Evolutionary conservation across 92 coral and sea anemone genomes (phyloP).

Genomic region (Metridium senile): DNA sequence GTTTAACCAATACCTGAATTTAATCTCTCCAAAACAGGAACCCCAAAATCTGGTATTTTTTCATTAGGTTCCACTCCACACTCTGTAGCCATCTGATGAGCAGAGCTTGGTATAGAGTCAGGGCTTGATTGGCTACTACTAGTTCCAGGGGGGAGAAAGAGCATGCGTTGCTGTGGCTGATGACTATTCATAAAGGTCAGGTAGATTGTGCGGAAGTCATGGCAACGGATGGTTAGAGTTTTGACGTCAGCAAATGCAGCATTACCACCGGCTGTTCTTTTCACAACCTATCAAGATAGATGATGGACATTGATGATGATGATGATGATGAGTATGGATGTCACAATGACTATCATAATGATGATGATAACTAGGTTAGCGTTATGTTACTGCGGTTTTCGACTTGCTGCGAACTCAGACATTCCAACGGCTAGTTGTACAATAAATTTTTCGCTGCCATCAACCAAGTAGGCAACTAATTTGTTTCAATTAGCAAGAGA

Average conservation of each 20-base stretch:
- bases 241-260: conserved; percentile 93
- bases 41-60: conserved; percentile 14
- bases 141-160: conserved; percentile 66
- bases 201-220: conserved; percentile 91
- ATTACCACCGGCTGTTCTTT: conserved; percentile 83
- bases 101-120: conserved; percentile 77
- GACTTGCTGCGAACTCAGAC: no score
- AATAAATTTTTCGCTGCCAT: no score
- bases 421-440: no score
- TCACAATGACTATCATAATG: not conserved
- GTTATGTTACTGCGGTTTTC: not conserved
- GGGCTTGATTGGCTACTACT: conserved; percentile 81
- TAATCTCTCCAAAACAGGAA: conserved; percentile 24
- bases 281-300: conserved; percentile 67
- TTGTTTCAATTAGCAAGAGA: no score
- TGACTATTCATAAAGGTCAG: conserved; percentile 90
- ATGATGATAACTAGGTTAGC: not conserved
- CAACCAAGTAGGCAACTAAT: no score
- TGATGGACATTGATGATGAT: not conserved
- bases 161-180: conserved; percentile 59
- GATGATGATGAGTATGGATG: not conserved
- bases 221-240: conserved; percentile 83
- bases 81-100: conserved; percentile 37
- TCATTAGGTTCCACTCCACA: conserved; percentile 20
- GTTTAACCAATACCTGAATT: conserved; percentile 27